These are phyloP conservation scores for Limanda limanda DNA, from an alignment of 2,113 vertebrate species.

Conservation along the genomic window DNA sequence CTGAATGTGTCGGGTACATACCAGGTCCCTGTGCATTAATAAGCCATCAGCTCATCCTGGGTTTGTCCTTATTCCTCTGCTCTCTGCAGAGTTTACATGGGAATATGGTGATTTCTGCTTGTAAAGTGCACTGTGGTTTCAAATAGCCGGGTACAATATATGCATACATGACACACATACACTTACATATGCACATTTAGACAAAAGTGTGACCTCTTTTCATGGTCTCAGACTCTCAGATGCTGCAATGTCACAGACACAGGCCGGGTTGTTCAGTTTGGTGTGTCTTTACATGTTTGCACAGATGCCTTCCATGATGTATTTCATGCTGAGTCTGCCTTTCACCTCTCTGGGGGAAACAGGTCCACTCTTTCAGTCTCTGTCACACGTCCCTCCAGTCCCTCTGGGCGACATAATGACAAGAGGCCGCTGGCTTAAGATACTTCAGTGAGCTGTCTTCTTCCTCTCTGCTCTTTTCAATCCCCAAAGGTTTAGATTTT, in stretches of 20 bases:
- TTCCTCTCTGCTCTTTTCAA: conserved; percentile 2
- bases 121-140: conserved; percentile 2
- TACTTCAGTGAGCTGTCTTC: conserved; percentile 33
- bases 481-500: conserved; percentile 34
- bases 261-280: not conserved
- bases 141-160: not conserved
- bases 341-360: conserved; percentile 50
- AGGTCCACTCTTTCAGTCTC: conserved; percentile 31
- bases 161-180: not conserved
- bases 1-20: conserved; percentile 57
- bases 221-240: not conserved
- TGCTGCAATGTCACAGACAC: no score
- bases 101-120: conserved; percentile 18
- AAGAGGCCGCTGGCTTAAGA: conserved; percentile 34
- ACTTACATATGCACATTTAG: not conserved
- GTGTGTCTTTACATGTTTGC: conserved; percentile 34
- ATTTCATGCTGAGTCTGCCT: conserved; percentile 47
- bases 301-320: conserved; percentile 40
- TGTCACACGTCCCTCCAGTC: conserved; percentile 46
- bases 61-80: conserved; percentile 45
- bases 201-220: not conserved
- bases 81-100: conserved; percentile 36
- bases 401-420: conserved; percentile 47
- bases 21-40: conserved; percentile 69
- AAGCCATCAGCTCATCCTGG: conserved; percentile 62